phyloP scores from a whole-genome alignment of 2,888 invertebrate genomes.

The Lasiommata megera region DNA sequence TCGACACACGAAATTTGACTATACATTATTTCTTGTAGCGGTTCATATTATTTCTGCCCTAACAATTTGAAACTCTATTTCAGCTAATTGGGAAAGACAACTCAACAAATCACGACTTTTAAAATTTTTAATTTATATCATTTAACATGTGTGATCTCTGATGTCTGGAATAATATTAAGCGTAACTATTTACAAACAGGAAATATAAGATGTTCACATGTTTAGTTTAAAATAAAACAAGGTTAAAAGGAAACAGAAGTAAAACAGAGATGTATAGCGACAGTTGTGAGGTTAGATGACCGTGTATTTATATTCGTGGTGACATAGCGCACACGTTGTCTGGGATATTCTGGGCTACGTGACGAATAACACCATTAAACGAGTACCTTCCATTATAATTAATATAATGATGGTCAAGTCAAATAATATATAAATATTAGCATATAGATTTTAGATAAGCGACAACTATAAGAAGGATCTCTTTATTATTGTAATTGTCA shows the following conservation, averaged over 20 bases:
- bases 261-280: constrained; percentile 55
- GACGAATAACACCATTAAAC: constrained; percentile 8
- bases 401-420: not conserved
- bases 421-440: not conserved
- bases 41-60: too few relatives aligned
- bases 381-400: not conserved
- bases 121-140: not conserved
- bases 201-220: constrained; percentile 5
- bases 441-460: too few relatives aligned
- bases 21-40: too few relatives aligned
- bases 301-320: constrained; percentile 63
- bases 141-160: not conserved
- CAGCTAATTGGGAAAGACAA: too few relatives aligned
- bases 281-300: constrained; percentile 56
- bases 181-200: not conserved
- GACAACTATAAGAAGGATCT: too few relatives aligned
- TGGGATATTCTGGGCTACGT: constrained; percentile 54
- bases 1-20: too few relatives aligned
- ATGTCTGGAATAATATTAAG: constrained; percentile 12
- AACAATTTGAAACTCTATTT: too few relatives aligned
- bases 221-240: constrained; percentile 55
- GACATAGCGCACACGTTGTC: constrained; percentile 51
- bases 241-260: constrained; percentile 64
- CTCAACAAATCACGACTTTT: too few relatives aligned
- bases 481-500: too few relatives aligned